Conservation (phyloP, 1,140 invertebrate genomes). For the Xylocopa sonorina region DNA sequence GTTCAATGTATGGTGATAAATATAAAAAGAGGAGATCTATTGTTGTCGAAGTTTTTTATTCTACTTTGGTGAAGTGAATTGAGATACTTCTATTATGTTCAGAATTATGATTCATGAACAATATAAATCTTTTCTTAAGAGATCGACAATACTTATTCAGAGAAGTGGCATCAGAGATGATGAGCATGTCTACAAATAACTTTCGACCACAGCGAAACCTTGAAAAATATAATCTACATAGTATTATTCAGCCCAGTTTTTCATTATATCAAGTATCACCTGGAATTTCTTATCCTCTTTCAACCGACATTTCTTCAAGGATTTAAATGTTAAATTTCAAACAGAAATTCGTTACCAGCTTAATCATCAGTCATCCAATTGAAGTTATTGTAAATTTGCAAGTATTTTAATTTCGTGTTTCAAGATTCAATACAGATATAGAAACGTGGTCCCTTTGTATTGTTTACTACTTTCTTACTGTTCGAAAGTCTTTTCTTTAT, state of each 20-base stretch:
- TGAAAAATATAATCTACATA: conserved; percentile 70
- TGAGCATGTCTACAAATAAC: conserved; percentile 52
- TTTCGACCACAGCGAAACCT: conserved; percentile 59
- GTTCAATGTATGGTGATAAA: no score
- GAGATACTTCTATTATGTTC: no score
- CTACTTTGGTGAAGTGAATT: no score
- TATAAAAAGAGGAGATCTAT: no score
- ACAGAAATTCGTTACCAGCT: conserved; percentile 63
- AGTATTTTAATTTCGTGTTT: background rate
- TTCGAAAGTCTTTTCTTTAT: no score
- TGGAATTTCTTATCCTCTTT: conserved; percentile 45
- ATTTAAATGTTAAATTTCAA: conserved; percentile 67
- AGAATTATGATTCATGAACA: no score
- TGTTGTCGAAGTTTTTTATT: no score
- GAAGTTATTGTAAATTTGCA: no score
- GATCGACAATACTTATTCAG: background rate
- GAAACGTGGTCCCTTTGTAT: background rate
- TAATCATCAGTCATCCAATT: conserved; percentile 9
- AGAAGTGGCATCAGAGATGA: conserved; percentile 43
- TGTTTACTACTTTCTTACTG: no score
- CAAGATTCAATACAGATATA: background rate
- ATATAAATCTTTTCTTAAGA: background rate
- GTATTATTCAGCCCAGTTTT: conserved; percentile 72
- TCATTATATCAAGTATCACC: conserved; percentile 67
- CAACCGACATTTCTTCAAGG: conserved; percentile 42